Evolutionary conservation across 1,140 invertebrate species (phyloP).

Genomic region (Bombyx mandarina): DNA sequence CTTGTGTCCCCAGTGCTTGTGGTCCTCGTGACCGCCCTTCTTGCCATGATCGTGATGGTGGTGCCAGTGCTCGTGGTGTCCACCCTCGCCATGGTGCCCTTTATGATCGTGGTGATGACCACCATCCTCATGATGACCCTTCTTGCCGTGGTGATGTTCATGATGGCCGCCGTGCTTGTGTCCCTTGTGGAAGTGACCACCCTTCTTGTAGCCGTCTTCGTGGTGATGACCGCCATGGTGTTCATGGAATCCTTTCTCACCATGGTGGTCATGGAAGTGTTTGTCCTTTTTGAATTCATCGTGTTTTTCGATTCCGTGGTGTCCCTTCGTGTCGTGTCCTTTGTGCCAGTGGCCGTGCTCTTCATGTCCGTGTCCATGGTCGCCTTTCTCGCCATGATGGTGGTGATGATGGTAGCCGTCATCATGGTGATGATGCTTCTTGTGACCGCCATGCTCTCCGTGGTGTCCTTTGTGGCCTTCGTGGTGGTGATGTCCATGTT

Average conservation of each 20-base stretch:
- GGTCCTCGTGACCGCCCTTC: constrained; percentile 71
- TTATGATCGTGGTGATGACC: constrained; percentile 74
- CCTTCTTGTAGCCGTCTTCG: constrained; percentile 77
- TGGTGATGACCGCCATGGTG: constrained; percentile 76
- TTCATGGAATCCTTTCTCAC: constrained; percentile 79
- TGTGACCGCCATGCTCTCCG: constrained; percentile 79
- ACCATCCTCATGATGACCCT: constrained; percentile 55
- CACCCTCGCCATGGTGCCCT: constrained; percentile 55
- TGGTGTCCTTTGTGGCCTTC: constrained; percentile 79
- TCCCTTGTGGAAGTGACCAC: constrained; percentile 76
- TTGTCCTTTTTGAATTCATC: constrained; percentile 73
- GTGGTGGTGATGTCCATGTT: constrained; percentile 80
- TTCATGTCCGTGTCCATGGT: constrained; percentile 75
- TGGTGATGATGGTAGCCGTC: constrained; percentile 74
- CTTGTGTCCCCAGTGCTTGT: constrained; percentile 71
- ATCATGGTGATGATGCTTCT: constrained; percentile 81
- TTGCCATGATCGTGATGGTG: constrained; percentile 75
- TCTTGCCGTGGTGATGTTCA: constrained; percentile 54
- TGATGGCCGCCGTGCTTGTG: constrained; percentile 76
- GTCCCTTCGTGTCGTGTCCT: constrained; percentile 82
- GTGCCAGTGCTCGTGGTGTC: constrained; percentile 71
- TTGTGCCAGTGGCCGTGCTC: constrained; percentile 79
- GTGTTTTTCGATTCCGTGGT: constrained; percentile 81
- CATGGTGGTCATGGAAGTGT: constrained; percentile 81
- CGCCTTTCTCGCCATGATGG: constrained; percentile 79